Evolutionary conservation across 2,113 vertebrate genomes (phyloP).

Genomic region (Eudyptes chrysolophus): DNA sequence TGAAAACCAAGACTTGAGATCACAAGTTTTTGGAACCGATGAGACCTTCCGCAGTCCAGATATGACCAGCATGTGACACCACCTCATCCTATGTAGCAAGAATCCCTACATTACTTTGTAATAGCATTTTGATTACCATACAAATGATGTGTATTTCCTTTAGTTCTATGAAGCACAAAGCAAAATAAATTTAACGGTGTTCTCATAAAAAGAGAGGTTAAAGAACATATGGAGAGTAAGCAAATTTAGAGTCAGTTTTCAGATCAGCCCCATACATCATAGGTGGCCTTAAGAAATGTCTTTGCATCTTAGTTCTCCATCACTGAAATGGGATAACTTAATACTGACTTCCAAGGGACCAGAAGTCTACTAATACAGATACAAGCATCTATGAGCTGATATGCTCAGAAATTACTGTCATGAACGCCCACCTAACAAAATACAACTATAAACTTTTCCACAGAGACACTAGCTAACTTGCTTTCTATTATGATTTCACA

Average conservation of each 20-base stretch:
- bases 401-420: neutral
- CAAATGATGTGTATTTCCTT: neutral
- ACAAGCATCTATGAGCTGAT: neutral
- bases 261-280: neutral
- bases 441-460: neutral
- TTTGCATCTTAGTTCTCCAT: neutral
- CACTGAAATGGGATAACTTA: neutral
- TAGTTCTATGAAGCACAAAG: neutral
- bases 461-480: neutral
- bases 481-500: neutral
- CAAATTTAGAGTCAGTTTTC: neutral
- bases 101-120: neutral
- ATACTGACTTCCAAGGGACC: neutral
- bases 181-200: neutral
- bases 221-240: neutral
- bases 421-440: neutral
- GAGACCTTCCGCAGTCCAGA: neutral
- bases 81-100: neutral
- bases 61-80: neutral
- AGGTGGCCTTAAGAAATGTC: neutral
- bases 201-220: neutral
- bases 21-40: neutral
- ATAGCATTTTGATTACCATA: neutral
- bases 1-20: neutral
- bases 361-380: neutral